phyloP scores from a whole-genome alignment of 2,113 vertebrate species.

The Okapia johnstoni region DNA sequence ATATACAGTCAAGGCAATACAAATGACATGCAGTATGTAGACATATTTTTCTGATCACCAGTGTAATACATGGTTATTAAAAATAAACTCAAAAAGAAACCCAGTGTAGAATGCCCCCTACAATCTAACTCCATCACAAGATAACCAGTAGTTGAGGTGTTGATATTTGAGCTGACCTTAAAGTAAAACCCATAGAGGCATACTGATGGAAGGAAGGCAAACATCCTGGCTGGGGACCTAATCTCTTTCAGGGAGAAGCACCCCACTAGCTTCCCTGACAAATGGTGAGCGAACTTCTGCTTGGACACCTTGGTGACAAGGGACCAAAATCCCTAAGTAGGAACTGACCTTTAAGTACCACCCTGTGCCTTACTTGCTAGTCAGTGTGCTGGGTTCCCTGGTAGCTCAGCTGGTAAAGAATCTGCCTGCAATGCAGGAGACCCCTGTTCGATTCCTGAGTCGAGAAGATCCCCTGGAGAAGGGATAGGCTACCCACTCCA shows the following conservation, averaged over 20 bases:
- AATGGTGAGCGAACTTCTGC: background rate
- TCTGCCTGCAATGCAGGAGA: background rate
- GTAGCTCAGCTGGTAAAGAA: background rate
- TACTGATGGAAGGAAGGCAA: background rate
- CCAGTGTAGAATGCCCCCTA: background rate
- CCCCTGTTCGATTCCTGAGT: background rate
- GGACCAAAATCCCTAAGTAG: background rate
- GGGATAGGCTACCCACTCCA: background rate
- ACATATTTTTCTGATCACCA: background rate
- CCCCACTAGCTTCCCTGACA: background rate
- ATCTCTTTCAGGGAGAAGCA: background rate
- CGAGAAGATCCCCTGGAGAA: background rate
- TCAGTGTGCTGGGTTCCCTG: background rate
- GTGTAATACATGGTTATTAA: slow-evolving; percentile 18
- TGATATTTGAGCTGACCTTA: slow-evolving; percentile 34
- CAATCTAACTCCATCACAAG: background rate
- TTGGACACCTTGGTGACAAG: background rate
- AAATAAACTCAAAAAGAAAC: slow-evolving; percentile 10
- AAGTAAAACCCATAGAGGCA: slow-evolving; percentile 19
- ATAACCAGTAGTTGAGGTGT: background rate
- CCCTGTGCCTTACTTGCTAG: background rate
- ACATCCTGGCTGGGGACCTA: background rate
- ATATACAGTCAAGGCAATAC: background rate
- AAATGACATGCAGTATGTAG: background rate
- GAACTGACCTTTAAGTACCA: background rate